Percentiles rank a stretch among this genome's conserved stretches.
Evolutionary conservation across 2,888 invertebrate species (phyloP).

Genomic region (Dryococelus australis): DNA sequence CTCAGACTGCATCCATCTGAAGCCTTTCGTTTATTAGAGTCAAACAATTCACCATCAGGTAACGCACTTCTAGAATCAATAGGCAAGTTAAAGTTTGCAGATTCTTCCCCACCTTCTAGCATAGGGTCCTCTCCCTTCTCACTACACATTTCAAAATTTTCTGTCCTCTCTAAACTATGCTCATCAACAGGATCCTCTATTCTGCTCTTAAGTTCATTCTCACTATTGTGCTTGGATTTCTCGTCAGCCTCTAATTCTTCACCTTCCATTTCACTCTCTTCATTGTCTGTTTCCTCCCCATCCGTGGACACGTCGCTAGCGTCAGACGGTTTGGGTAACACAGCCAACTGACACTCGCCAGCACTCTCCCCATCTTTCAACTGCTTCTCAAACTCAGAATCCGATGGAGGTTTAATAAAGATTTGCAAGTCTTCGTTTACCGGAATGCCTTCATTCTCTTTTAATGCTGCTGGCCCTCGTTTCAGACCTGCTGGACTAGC

Average conservation of each 20-base stretch:
- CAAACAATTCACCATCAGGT: constrained; percentile 21
- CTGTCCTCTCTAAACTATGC: constrained; percentile 44
- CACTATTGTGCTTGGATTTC: constrained; percentile 39
- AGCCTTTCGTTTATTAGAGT: constrained; percentile 37
- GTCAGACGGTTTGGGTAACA: background rate
- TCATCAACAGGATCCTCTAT: constrained; percentile 37
- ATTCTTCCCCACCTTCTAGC: constrained; percentile 35
- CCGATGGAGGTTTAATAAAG: constrained; percentile 40
- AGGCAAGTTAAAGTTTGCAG: constrained; percentile 10
- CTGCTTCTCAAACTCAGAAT: constrained; percentile 21
- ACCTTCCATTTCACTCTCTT: constrained; percentile 40
- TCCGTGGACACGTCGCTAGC: constrained; percentile 40
- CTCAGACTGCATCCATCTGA: constrained; percentile 29
- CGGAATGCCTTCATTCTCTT: constrained; percentile 54
- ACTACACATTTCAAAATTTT: constrained; percentile 47
- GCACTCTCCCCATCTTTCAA: constrained; percentile 19
- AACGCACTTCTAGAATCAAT: constrained; percentile 29
- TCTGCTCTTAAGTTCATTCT: constrained; percentile 45
- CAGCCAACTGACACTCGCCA: constrained; percentile 54
- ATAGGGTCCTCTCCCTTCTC: constrained; percentile 45
- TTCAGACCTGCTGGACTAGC: constrained; percentile 55
- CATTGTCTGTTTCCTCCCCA: constrained; percentile 37
- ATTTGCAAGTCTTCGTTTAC: constrained; percentile 42
- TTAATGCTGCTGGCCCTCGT: constrained; percentile 52
- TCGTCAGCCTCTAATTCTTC: constrained; percentile 43